Base-by-base conservation (phyloP, 2,888 invertebrate species). In the Colletes collaris region DNA sequence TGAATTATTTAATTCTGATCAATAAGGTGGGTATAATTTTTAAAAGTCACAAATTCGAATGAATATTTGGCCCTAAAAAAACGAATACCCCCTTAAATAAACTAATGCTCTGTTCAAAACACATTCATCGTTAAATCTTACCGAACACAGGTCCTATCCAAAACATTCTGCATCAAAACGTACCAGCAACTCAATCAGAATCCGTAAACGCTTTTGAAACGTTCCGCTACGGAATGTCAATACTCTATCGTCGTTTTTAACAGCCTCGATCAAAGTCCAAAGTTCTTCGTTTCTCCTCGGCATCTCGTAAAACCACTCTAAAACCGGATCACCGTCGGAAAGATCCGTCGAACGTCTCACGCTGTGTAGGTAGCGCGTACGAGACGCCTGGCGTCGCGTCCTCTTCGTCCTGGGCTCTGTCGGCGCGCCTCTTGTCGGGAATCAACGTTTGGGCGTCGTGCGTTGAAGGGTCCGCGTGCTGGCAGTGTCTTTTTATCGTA, bases 401-500 rank as follows among this genome's bases (percentile, higher is more conserved):
- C 63, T 64, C 72, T 76, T 70, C 53, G 67, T 78, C 60, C 11
- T 62, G 13, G 35, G 13, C 44, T 44, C 13, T 19, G 35, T 68
- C 52, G 60, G 55, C 10, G 49, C 58, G 55, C 56, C 68, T 58
- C 56, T 60, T 5, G 19, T 63, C 71, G 16, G 46, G 53, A 16
- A 77, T 53, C 58, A 35, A 53, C 56, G 59, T 55, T 53, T 19
- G 76, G 82, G 83, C 71, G 74, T 76, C 63, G 78, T 79, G 86
- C 77, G 71, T 75, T 58, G 85, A 74, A 76, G 73, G 77, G 62
- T 85, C 87, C 71, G 83, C 80, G 83, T 86, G 87, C 85, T 87
- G 87, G 83, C 85, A 87, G 86, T 87, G 81, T 85, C 79, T 55
- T 59, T 81, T 79, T 72, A 73, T 79, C 66, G 64, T 80, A 79